Evolutionary conservation across 2,888 invertebrate genomes (phyloP).

Genomic region (Drosophila kanekoi): DNA sequence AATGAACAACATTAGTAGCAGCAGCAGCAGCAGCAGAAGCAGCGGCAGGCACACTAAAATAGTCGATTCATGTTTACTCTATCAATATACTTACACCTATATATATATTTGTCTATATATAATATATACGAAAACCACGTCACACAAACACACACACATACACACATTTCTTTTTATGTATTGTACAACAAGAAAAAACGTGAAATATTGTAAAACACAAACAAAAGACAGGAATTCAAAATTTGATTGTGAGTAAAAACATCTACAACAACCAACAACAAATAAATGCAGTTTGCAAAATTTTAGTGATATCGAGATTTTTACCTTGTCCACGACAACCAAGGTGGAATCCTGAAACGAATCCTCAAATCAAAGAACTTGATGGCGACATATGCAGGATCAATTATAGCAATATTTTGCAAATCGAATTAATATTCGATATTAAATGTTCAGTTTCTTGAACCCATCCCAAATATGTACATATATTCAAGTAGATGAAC

Average conservation of each 20-base stretch:
- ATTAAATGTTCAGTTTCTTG: no score
- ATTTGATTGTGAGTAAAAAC: constrained; percentile 34
- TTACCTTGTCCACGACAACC: background rate
- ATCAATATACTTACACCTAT: constrained; percentile 27
- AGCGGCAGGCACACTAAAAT: constrained; percentile 26
- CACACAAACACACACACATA: background rate
- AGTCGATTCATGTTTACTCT: constrained; percentile 54
- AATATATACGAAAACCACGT: constrained; percentile 8
- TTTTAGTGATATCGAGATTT: constrained; percentile 59
- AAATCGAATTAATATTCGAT: no score
- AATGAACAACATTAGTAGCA: background rate
- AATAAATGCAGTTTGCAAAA: constrained; percentile 67
- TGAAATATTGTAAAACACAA: constrained; percentile 54
- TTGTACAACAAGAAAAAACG: constrained; percentile 51
- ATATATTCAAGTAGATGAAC: no score
- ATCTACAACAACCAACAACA: constrained; percentile 10
- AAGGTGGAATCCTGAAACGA: background rate
- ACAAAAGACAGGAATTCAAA: constrained; percentile 17
- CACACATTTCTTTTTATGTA: constrained; percentile 49
- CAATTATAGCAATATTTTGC: no score
- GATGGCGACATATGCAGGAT: background rate
- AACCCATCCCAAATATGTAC: no score
- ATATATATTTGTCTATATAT: background rate
- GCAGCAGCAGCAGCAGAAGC: constrained; percentile 5
- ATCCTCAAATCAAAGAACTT: background rate